Conservation (phyloP, 2,797 vertebrate species). For the Channallabes apus region DNA sequence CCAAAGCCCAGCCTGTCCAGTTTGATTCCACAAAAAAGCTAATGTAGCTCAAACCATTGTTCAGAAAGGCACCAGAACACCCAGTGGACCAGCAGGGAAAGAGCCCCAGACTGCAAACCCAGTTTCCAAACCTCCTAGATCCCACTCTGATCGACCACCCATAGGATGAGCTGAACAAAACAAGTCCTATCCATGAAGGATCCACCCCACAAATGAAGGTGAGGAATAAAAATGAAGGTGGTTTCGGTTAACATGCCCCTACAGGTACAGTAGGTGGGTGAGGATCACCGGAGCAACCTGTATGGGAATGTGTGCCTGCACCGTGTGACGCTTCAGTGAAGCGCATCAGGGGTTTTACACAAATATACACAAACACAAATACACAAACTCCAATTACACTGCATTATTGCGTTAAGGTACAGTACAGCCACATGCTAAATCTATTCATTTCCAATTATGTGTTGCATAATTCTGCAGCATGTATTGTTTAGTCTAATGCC, state of each 20-base stretch:
- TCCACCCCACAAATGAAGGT: background rate
- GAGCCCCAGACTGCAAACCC: too few species aligned
- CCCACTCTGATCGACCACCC: too few species aligned
- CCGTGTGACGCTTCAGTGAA: background rate
- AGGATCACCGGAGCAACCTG: constrained; percentile 3
- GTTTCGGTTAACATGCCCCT: background rate
- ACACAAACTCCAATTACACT: background rate
- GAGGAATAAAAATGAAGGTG: constrained; percentile 10
- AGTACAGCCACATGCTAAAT: background rate
- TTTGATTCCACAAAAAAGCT: too few species aligned
- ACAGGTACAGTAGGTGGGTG: background rate
- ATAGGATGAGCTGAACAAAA: too few species aligned
- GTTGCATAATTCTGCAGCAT: background rate
- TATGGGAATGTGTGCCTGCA: constrained; percentile 12
- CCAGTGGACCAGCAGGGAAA: too few species aligned
- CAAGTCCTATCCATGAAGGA: too few species aligned
- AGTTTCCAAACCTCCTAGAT: too few species aligned
- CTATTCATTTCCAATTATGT: too few species aligned
- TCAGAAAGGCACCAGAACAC: too few species aligned
- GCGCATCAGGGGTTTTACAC: background rate
- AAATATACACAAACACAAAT: background rate
- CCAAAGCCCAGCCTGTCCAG: too few species aligned
- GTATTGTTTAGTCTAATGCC: background rate
- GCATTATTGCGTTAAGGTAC: background rate
- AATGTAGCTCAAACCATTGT: too few species aligned